Percentiles rank a stretch among this genome's conserved stretches.
phyloP scores from a whole-genome alignment of 2,797 vertebrate genomes.

The Paedocypris micromegethes region DNA sequence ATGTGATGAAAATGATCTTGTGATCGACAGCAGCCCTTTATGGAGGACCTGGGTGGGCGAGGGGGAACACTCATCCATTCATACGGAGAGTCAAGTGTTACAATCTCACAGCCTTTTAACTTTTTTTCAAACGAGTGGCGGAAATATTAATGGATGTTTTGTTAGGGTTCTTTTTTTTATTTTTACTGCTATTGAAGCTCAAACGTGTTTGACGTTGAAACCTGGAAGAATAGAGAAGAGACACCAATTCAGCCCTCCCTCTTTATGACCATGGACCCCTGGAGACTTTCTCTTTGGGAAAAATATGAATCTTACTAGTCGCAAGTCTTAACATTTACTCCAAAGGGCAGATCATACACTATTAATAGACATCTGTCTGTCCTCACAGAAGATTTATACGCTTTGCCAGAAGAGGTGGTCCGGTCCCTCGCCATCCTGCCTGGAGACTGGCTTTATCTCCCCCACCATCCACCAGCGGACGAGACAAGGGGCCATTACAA shows the following conservation, averaged over 20 bases:
- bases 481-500: conserved; percentile 50
- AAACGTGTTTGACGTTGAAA: conserved; percentile 49
- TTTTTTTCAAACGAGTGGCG: no score
- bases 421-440: conserved; percentile 25
- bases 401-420: conserved; percentile 44
- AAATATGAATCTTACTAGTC: conserved; percentile 62
- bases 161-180: no score
- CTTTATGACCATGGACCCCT: conserved; percentile 58
- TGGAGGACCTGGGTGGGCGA: neutral
- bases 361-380: conserved; percentile 66
- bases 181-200: conserved; percentile 19
- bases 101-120: no score
- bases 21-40: conserved; percentile 20
- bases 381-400: conserved; percentile 52
- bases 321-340: conserved; percentile 64
- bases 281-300: conserved; percentile 53
- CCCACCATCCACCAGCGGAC: conserved; percentile 34
- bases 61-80: no score
- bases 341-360: conserved; percentile 67
- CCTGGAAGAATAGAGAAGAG: conserved; percentile 13
- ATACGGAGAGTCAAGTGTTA: no score
- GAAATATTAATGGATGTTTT: no score
- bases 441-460: conserved; percentile 49
- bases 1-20: conserved; percentile 25
- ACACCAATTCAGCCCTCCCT: conserved; percentile 37